Evolutionary conservation across 2,888 invertebrate genomes (phyloP).

Genomic region (Hydraecia micacea): DNA sequence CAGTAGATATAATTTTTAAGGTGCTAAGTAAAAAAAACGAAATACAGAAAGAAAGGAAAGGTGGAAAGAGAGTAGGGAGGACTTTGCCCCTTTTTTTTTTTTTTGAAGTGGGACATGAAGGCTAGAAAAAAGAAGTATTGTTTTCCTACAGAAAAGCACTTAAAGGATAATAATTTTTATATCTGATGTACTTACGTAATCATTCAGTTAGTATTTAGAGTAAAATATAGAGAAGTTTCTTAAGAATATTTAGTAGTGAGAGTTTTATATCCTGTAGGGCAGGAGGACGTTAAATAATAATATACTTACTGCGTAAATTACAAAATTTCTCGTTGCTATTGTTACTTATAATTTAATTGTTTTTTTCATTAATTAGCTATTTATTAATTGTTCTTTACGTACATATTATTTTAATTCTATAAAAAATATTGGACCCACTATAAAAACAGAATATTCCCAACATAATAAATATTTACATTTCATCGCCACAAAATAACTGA

Average conservation of each 20-base stretch:
- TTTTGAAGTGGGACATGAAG: no score
- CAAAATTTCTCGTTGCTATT: no score
- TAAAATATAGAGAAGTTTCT: not conserved
- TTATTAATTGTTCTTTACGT: not conserved
- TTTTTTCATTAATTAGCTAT: no score
- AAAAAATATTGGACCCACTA: not conserved
- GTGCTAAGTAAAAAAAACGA: not conserved
- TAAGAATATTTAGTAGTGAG: not conserved
- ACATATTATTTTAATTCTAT: not conserved
- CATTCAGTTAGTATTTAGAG: not conserved
- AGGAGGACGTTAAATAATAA: not conserved
- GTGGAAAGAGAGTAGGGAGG: no score
- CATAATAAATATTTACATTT: conserved; percentile 23
- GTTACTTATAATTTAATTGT: no score
- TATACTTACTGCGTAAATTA: no score
- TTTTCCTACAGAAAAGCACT: not conserved
- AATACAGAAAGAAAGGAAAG: no score
- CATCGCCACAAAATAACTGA: conserved; percentile 10
- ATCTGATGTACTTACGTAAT: not conserved
- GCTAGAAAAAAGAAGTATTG: not conserved
- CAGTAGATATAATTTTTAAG: not conserved
- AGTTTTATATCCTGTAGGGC: not conserved
- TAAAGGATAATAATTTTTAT: not conserved
- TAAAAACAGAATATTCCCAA: not conserved
- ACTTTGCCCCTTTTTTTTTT: no score